Conservation (phyloP, 92 coral and sea anemone species). For the Diadumene lineata region DNA sequence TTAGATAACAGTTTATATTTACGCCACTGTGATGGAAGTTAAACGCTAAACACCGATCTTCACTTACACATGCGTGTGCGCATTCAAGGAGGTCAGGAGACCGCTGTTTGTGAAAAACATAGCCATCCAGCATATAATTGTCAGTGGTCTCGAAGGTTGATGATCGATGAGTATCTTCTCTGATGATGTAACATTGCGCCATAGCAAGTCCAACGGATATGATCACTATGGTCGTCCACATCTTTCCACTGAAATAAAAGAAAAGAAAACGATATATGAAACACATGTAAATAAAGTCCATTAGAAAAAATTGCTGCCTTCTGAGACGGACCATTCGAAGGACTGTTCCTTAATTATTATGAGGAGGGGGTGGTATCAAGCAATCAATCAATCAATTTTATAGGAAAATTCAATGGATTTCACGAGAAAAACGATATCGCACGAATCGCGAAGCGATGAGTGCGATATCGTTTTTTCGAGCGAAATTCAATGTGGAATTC, state of each 20-base stretch:
- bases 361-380: no score
- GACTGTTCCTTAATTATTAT: no score
- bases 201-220: neutral
- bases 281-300: neutral
- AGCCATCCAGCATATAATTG: conserved; percentile 47
- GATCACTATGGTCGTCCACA: neutral
- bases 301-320: no score
- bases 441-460: no score
- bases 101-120: conserved; percentile 53
- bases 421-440: no score
- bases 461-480: no score
- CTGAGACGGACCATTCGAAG: no score
- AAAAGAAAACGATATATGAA: neutral
- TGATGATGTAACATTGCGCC: neutral
- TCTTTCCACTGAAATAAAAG: neutral
- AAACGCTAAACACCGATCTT: conserved; percentile 54
- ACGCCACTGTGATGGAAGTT: conserved; percentile 47
- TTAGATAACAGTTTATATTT: conserved; percentile 60
- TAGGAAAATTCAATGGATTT: no score
- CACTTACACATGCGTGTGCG: conserved; percentile 62
- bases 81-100: conserved; percentile 54
- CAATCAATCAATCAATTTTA: no score
- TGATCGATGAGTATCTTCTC: conserved; percentile 39
- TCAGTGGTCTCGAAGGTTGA: conserved; percentile 39
- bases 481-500: no score